Evolutionary conservation across 2,888 invertebrate genomes (phyloP).

Genomic region (Caenorhabditis japonica): DNA sequence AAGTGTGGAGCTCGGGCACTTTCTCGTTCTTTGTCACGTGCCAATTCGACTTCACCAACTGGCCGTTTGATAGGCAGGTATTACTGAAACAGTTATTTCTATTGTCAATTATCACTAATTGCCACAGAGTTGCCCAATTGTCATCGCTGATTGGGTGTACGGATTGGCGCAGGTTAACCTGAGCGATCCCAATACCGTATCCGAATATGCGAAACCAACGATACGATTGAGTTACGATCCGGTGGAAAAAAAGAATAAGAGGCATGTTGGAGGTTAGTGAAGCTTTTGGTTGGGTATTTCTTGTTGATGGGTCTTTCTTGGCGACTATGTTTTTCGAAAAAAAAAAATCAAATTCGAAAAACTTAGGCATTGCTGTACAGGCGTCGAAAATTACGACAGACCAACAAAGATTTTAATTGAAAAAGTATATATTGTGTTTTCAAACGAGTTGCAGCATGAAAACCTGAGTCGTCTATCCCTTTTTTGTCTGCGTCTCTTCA

Average conservation of each 20-base stretch:
- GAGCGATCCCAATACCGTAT: constrained; percentile 59
- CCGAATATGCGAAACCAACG: constrained; percentile 62
- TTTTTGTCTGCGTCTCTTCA: too few species aligned
- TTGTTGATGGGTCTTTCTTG: too few species aligned
- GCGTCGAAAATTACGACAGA: too few species aligned
- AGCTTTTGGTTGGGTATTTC: too few species aligned
- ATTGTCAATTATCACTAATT: not conserved
- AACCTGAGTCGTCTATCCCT: too few species aligned
- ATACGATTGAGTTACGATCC: constrained; percentile 73
- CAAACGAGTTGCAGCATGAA: too few species aligned
- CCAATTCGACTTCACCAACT: constrained; percentile 72
- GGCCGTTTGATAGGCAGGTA: constrained; percentile 74
- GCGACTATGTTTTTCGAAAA: too few species aligned
- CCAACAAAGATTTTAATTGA: too few species aligned
- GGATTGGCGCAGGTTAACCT: constrained; percentile 74
- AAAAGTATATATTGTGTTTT: too few species aligned
- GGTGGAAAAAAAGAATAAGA: constrained; percentile 57
- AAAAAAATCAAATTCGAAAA: too few species aligned
- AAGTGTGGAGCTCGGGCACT: constrained; percentile 66
- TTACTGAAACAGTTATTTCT: not conserved
- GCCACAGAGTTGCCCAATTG: constrained; percentile 72
- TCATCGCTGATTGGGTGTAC: constrained; percentile 76
- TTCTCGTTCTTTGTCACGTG: constrained; percentile 76
- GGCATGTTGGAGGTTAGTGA: constrained; percentile 63
- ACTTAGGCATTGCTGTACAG: too few species aligned